Percentiles rank a stretch among this genome's conserved stretches.
phyloP scores from a whole-genome alignment of 2,888 invertebrate species.

The Agriopis aurantiaria region DNA sequence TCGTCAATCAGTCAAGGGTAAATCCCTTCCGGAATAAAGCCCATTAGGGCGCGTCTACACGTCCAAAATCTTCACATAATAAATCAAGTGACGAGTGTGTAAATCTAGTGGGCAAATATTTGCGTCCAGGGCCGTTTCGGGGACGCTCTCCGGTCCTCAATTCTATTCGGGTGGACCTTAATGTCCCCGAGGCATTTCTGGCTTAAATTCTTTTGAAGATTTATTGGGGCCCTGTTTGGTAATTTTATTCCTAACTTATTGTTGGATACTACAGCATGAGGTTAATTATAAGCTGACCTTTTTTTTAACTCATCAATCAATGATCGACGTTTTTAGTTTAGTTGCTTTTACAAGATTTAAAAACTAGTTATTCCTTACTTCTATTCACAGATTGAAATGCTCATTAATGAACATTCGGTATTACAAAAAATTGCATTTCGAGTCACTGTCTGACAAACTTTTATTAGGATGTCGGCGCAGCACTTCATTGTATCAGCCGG shows the following conservation, averaged over 20 bases:
- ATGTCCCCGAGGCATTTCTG: slow-evolving; percentile 37
- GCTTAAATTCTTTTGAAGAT: slow-evolving; percentile 34
- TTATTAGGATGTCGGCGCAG: too few relatives aligned
- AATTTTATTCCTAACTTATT: slow-evolving; percentile 35
- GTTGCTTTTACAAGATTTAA: too few relatives aligned
- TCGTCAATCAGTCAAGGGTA: slow-evolving; percentile 55
- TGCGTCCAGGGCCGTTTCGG: slow-evolving; percentile 38
- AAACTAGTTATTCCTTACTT: too few relatives aligned
- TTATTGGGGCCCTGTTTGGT: slow-evolving; percentile 24
- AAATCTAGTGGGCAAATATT: slow-evolving; percentile 51
- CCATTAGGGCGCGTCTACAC: slow-evolving; percentile 62
- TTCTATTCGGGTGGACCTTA: slow-evolving; percentile 39
- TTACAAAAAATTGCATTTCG: too few relatives aligned
- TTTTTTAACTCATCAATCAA: too few relatives aligned
- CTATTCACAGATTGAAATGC: too few relatives aligned
- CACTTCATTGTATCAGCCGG: too few relatives aligned
- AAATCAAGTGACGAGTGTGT: slow-evolving; percentile 53
- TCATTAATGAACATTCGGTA: too few relatives aligned
- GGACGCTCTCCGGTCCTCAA: slow-evolving; percentile 34
- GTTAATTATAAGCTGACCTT: too few relatives aligned
- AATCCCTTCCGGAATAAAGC: slow-evolving; percentile 55
- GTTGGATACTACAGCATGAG: too few relatives aligned
- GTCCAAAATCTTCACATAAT: slow-evolving; percentile 54
- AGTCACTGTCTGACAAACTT: too few relatives aligned
- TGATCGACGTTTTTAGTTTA: too few relatives aligned